phyloP scores from a whole-genome alignment of 2,888 invertebrate species.

The Petrophora chlorosata region DNA sequence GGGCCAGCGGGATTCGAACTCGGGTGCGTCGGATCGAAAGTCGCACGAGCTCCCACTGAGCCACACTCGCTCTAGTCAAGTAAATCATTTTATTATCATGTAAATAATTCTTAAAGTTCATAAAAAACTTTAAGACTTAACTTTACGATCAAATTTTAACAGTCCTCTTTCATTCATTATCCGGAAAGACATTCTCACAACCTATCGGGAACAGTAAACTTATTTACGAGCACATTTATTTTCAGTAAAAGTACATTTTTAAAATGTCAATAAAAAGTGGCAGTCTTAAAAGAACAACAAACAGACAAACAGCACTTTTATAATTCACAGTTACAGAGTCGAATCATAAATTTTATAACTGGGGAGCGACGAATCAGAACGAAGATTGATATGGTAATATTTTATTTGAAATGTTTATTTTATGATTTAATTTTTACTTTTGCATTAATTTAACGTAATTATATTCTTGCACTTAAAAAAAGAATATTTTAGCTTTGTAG shows the following conservation, averaged over 20 bases:
- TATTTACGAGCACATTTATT: conserved; percentile 32
- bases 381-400: too few species aligned
- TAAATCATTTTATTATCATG: too few species aligned
- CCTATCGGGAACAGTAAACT: conserved; percentile 29
- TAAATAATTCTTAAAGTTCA: too few species aligned
- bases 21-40: too few species aligned
- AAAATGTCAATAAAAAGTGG: conserved; percentile 30
- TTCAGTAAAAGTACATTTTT: conserved; percentile 27
- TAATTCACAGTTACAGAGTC: conserved; percentile 29
- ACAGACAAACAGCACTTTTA: conserved; percentile 30
- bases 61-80: too few species aligned
- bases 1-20: too few species aligned
- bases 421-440: too few species aligned
- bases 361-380: conserved; percentile 11
- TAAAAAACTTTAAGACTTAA: not conserved
- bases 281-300: conserved; percentile 28
- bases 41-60: too few species aligned
- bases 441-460: too few species aligned
- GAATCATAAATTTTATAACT: conserved; percentile 44
- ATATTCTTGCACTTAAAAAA: too few species aligned
- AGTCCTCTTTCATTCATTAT: conserved; percentile 8
- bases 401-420: too few species aligned
- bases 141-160: not conserved
- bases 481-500: too few species aligned
- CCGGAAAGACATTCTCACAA: conserved; percentile 11